Conservation (phyloP, 2,888 invertebrate species). For the Dryobotodes eremita region DNA sequence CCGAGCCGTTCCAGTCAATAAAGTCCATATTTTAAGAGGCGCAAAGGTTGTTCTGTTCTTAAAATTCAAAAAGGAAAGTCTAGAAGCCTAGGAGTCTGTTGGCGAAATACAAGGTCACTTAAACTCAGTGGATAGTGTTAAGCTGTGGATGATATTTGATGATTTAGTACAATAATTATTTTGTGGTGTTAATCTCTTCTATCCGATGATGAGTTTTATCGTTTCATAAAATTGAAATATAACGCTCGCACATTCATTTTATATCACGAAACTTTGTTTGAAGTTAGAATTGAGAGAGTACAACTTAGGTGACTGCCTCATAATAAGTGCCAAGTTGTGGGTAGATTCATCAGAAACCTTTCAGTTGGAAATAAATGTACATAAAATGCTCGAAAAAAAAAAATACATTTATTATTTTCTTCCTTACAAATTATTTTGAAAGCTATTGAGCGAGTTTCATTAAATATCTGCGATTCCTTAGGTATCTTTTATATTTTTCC, state of each 20-base stretch:
- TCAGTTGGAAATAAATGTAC: not conserved
- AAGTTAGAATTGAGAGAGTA: not conserved
- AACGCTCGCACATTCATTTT: not conserved
- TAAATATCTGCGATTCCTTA: not conserved
- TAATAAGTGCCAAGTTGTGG: not conserved
- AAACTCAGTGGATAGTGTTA: conserved; percentile 27
- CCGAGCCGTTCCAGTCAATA: not conserved
- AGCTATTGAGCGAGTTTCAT: not conserved
- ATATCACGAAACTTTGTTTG: not conserved
- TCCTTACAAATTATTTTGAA: not conserved
- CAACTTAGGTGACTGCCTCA: not conserved
- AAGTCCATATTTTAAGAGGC: not conserved
- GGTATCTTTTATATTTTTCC: not conserved
- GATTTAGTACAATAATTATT: conserved; percentile 3
- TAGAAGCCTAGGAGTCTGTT: conserved; percentile 18
- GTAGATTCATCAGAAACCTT: conserved; percentile 7
- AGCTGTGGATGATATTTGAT: conserved; percentile 49
- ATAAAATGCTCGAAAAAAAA: not conserved
- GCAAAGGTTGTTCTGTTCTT: conserved; percentile 3
- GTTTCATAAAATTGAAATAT: not conserved
- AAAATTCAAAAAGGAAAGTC: conserved; percentile 1
- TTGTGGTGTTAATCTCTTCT: not conserved
- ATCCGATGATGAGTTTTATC: not conserved
- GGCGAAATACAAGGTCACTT: conserved; percentile 24
- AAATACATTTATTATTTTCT: conserved; percentile 15